phyloP scores from a whole-genome alignment of 2,113 vertebrate genomes.

The Lophochroa leadbeateri region DNA sequence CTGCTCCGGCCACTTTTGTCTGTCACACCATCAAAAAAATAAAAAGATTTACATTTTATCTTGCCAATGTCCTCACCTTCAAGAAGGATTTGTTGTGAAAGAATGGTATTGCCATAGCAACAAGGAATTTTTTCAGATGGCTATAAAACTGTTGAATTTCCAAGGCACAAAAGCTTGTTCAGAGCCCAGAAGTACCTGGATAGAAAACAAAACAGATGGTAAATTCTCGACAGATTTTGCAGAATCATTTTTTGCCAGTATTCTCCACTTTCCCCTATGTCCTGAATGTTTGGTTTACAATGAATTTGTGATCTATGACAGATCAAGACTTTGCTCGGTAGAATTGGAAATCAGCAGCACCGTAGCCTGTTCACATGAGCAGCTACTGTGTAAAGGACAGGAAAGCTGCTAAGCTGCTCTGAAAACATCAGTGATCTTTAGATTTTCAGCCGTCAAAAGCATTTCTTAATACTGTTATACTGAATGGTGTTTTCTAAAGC shows the following conservation, averaged over 20 bases:
- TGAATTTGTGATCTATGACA: background rate
- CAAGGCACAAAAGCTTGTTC: conserved; percentile 74
- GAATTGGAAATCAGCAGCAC: background rate
- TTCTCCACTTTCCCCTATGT: background rate
- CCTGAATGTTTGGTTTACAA: conserved; percentile 34
- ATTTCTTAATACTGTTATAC: background rate
- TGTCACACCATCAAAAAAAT: conserved; percentile 38
- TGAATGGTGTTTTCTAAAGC: background rate
- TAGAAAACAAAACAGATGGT: conserved; percentile 83
- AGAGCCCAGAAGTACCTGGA: conserved; percentile 79
- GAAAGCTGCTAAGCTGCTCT: background rate
- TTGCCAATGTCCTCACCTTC: conserved; percentile 82
- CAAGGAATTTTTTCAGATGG: conserved; percentile 74
- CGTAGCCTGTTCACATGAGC: background rate
- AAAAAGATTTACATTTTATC: conserved; percentile 77
- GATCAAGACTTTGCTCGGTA: background rate
- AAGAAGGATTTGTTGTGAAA: conserved; percentile 77
- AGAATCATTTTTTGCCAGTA: conserved; percentile 39
- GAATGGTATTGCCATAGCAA: conserved; percentile 83
- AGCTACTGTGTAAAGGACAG: background rate
- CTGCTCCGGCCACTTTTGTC: conserved; percentile 63
- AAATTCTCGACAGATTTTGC: conserved; percentile 63
- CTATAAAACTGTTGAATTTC: conserved; percentile 80
- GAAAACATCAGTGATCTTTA: background rate
- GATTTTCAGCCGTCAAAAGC: background rate